A percentile compares a stretch with the other conserved stretches of the same genome.
phyloP scores from a whole-genome alignment of 2,888 invertebrate genomes.

The Oxyscelio sp. region DNA sequence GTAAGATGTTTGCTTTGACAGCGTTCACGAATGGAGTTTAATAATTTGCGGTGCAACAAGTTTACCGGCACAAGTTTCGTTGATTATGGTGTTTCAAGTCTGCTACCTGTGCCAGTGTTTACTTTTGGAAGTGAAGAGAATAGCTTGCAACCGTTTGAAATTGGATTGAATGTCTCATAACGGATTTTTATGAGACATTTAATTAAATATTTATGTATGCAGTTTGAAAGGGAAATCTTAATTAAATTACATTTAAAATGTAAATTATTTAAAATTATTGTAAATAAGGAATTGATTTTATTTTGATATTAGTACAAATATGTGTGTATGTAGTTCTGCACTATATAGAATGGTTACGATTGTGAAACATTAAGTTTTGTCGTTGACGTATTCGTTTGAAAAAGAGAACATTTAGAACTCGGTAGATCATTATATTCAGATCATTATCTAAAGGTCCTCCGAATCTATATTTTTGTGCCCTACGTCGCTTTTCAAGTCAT shows the following conservation, averaged over 20 bases:
- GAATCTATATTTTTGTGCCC: slow-evolving; percentile 15
- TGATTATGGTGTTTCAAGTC: not conserved
- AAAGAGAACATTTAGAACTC: not conserved
- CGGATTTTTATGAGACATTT: too few relatives aligned
- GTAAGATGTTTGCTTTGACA: not conserved
- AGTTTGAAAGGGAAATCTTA: too few relatives aligned
- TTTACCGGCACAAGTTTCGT: not conserved
- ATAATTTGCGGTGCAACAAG: not conserved
- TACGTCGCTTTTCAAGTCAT: slow-evolving; percentile 40
- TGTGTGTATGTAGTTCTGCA: too few relatives aligned
- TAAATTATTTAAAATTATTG: too few relatives aligned
- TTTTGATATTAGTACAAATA: too few relatives aligned
- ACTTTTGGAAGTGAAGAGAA: not conserved
- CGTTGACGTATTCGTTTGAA: not conserved
- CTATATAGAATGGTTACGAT: too few relatives aligned
- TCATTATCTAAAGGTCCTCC: slow-evolving; percentile 33
- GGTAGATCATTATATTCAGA: slow-evolving; percentile 19
- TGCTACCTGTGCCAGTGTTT: not conserved
- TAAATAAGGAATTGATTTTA: too few relatives aligned
- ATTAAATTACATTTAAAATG: too few relatives aligned
- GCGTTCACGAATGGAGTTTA: not conserved
- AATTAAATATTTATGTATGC: too few relatives aligned
- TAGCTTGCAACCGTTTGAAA: not conserved
- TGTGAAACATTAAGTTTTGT: not conserved
- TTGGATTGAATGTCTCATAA: too few relatives aligned